phyloP scores from a whole-genome alignment of 2,113 vertebrate genomes.

The Potamarius usumacintae region DNA sequence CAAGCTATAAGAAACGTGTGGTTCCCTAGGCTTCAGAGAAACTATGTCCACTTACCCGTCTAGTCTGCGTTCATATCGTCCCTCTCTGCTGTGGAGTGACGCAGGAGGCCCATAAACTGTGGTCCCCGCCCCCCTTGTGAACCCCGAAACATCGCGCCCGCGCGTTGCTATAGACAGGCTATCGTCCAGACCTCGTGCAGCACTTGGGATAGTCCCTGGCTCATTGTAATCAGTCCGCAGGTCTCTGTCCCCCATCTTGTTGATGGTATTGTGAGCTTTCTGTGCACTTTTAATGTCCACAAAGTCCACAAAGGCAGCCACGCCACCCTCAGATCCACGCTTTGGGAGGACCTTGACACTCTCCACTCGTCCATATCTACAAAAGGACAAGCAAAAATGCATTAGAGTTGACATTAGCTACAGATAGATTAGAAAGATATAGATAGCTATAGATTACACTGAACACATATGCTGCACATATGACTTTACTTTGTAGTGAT shows the following conservation, averaged over 20 bases:
- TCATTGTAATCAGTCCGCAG: slow-evolving; percentile 99
- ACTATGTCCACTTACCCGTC: slow-evolving; percentile 81
- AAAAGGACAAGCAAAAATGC: slow-evolving; percentile 58
- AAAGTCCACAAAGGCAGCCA: slow-evolving; percentile 99
- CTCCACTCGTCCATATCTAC: slow-evolving; percentile 98
- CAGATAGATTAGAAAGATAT: too few relatives aligned
- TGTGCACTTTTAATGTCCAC: slow-evolving; percentile 99
- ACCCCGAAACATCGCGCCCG: slow-evolving; percentile 98
- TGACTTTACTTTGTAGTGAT: background rate
- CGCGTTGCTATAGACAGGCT: slow-evolving; percentile 98
- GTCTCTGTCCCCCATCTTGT: slow-evolving; percentile 99
- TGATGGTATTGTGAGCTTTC: slow-evolving; percentile 99
- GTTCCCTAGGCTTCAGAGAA: slow-evolving; percentile 74
- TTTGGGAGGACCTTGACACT: slow-evolving; percentile 99
- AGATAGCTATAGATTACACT: background rate
- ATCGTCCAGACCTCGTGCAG: slow-evolving; percentile 98
- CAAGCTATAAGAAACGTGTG: slow-evolving; percentile 68
- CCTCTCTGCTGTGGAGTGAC: slow-evolving; percentile 99
- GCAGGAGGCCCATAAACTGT: slow-evolving; percentile 93
- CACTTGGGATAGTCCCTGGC: slow-evolving; percentile 97
- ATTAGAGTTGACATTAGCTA: background rate
- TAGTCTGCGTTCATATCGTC: slow-evolving; percentile 96
- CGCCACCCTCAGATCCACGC: slow-evolving; percentile 95
- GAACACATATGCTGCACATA: background rate
- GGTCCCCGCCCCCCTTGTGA: slow-evolving; percentile 98